Evolutionary conservation across 1,140 invertebrate species (phyloP).

Genomic region (Papilio aristodemus): DNA sequence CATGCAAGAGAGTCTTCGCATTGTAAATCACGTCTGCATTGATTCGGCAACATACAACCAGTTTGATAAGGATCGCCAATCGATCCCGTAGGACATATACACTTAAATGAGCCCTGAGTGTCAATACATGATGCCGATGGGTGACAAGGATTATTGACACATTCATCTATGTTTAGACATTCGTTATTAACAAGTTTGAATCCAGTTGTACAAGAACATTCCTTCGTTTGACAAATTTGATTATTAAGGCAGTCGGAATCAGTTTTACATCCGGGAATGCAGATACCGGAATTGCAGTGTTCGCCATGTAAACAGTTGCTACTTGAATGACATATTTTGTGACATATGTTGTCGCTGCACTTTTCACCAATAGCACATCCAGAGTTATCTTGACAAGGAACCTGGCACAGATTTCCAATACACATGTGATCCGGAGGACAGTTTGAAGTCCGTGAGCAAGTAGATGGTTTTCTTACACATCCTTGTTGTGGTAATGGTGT

Average conservation of each 20-base stretch:
- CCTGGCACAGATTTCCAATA: slow-evolving; percentile 86
- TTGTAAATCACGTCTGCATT: slow-evolving; percentile 85
- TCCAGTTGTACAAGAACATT: slow-evolving; percentile 88
- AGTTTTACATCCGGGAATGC: slow-evolving; percentile 89
- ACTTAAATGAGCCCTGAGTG: slow-evolving; percentile 89
- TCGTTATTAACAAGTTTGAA: slow-evolving; percentile 85
- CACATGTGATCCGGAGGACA: slow-evolving; percentile 89
- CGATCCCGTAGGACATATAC: slow-evolving; percentile 87
- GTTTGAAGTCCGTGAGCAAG: slow-evolving; percentile 83
- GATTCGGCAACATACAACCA: slow-evolving; percentile 87
- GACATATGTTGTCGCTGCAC: slow-evolving; percentile 88
- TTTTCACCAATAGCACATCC: slow-evolving; percentile 91
- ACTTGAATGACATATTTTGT: slow-evolving; percentile 93
- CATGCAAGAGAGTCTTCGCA: slow-evolving; percentile 88
- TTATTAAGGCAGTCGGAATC: slow-evolving; percentile 89
- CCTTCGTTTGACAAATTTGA: slow-evolving; percentile 89
- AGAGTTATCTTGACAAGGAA: slow-evolving; percentile 85
- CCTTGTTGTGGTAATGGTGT: slow-evolving; percentile 94
- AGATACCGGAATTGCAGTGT: slow-evolving; percentile 90
- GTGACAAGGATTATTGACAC: slow-evolving; percentile 89
- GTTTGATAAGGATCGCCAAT: slow-evolving; percentile 88
- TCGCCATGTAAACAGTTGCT: slow-evolving; percentile 94
- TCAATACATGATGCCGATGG: slow-evolving; percentile 89
- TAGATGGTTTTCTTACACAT: slow-evolving; percentile 87
- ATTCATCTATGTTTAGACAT: slow-evolving; percentile 90